These are phyloP conservation scores for Erannis defoliaria DNA, from an alignment of 2,888 invertebrate species.

Conservation along the genomic window DNA sequence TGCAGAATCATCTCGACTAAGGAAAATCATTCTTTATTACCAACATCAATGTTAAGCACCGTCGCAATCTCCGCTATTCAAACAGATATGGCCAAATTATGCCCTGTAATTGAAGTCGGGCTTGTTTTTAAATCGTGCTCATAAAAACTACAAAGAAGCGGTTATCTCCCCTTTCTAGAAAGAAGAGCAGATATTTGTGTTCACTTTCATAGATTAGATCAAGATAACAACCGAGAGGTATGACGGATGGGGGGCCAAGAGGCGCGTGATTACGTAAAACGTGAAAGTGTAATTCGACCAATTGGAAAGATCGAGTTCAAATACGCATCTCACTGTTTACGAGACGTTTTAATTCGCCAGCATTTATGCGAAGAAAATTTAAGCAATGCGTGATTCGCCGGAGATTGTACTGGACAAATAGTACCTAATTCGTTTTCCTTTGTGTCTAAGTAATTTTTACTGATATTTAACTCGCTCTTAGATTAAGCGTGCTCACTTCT, in stretches of 20 bases:
- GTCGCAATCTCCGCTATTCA: constrained; percentile 37
- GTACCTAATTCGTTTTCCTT: constrained; percentile 20
- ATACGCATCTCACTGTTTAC: constrained; percentile 55
- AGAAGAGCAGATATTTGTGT: constrained; percentile 65
- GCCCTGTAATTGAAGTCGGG: constrained; percentile 39
- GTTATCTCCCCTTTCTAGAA: constrained; percentile 64
- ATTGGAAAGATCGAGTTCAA: constrained; percentile 68
- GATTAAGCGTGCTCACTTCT: neutral
- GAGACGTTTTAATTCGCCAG: constrained; percentile 53
- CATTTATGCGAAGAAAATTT: constrained; percentile 36
- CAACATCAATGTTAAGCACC: constrained; percentile 52
- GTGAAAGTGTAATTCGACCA: constrained; percentile 76
- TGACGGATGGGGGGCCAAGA: constrained; percentile 74
- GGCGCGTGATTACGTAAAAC: constrained; percentile 76
- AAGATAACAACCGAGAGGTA: constrained; percentile 71
- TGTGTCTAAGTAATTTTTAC: neutral
- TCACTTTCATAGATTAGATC: constrained; percentile 73
- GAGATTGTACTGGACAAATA: constrained; percentile 21
- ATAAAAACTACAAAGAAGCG: constrained; percentile 40
- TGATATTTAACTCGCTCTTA: neutral
- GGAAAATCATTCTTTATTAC: constrained; percentile 60
- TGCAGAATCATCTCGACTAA: constrained; percentile 61
- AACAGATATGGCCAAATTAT: constrained; percentile 38
- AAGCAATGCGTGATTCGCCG: constrained; percentile 26
- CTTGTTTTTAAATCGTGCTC: constrained; percentile 35